Base-by-base conservation (phyloP, 2,888 invertebrate genomes). In the Flexamia atlantica region DNA sequence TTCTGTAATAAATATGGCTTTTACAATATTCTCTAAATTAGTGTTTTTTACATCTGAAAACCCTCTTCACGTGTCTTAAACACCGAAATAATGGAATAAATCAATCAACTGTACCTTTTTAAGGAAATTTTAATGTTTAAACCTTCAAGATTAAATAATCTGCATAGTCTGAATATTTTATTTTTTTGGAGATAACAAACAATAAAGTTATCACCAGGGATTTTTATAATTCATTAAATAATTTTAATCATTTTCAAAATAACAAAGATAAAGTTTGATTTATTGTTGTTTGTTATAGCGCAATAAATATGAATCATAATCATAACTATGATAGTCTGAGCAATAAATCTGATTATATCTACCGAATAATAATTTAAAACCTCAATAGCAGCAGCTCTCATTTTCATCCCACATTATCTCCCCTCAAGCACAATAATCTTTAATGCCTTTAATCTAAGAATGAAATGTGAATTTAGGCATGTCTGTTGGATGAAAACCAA, bases 341-440 rank as follows among this genome's bases (percentile, higher is more conserved):
- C 64, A 64, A 64, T 64, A 64, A 64, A 64, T 64, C 64, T 64
- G 64, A 64, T 64, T 64, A 64, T 64, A 64, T 64, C 64, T 64
- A 64, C 64, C 20, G 64, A 64, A 64, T 64, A 23, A 23, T 57
- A 64, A 28, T 64, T 64, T 28, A 64, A 64, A 64, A 2, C 25
- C 2, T 64, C 64, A 64, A 64, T 23, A 53, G 53, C 53, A 53
- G 53, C 53, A 23, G 20, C 53, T 53, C 53, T 53, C 23, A 23
- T 53, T 53, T 23, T 23, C 20, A 23, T 53, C 9, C 36, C 36
- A 36, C 36, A 36, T 7, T n/a, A n/a, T n/a, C n/a, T n/a, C n/a
- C n/a, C n/a, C n/a, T n/a, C n/a, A n/a, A n/a, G n/a, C n/a, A n/a
- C n/a, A n/a, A n/a, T n/a, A n/a, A n/a, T n/a, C n/a, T n/a, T n/a